Percentiles rank a stretch among this genome's conserved stretches.
Evolutionary conservation across 2,113 vertebrate species (phyloP).

Genomic region (Muntiacus muntjak): DNA sequence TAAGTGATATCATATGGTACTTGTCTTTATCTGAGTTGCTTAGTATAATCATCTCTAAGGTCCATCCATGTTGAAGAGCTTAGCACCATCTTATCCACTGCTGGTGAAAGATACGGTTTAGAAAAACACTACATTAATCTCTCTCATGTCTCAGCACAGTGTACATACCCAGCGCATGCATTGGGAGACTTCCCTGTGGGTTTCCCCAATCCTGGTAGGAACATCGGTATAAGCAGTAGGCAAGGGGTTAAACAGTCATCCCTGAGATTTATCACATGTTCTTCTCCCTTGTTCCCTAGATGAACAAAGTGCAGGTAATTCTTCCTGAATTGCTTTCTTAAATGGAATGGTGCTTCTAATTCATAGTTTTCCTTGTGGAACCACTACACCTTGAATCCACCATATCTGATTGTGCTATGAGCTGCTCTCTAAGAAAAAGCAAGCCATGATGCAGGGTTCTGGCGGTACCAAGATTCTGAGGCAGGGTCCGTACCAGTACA

Average conservation of each 20-base stretch:
- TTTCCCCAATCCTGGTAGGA: neutral
- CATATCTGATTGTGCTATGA: neutral
- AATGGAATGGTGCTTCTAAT: neutral
- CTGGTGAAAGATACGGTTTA: neutral
- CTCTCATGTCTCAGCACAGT: neutral
- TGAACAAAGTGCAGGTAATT: neutral
- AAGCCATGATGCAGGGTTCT: neutral
- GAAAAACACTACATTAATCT: neutral
- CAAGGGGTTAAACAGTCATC: neutral
- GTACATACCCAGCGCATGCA: neutral
- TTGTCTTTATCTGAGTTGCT: neutral
- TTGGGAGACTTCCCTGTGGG: neutral
- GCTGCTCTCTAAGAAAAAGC: neutral
- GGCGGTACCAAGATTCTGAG: neutral
- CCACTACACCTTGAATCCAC: neutral
- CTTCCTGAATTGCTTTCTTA: neutral
- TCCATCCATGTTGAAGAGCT: neutral
- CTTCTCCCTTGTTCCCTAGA: neutral
- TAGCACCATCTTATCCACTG: neutral
- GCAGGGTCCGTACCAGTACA: neutral
- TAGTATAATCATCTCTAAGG: neutral
- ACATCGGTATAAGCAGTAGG: neutral
- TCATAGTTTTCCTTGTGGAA: neutral
- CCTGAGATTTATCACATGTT: neutral
- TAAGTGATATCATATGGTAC: neutral